Base-by-base conservation (phyloP, 2,113 vertebrate genomes). In the Tychaedon coryphoeus region DNA sequence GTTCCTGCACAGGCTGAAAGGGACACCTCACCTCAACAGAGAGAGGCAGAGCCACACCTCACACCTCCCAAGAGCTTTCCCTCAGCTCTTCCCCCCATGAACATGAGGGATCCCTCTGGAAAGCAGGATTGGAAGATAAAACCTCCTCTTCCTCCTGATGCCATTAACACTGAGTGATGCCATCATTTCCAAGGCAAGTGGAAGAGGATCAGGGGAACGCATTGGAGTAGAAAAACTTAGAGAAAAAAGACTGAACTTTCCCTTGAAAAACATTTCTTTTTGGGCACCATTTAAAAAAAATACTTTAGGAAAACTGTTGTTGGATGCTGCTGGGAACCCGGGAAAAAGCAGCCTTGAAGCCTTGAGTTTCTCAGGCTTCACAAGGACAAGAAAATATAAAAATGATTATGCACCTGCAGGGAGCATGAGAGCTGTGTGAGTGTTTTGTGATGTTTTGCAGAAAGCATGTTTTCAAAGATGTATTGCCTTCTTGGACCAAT, bases 71-170 rank as follows among this genome's bases (percentile, higher is more conserved):
- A 48, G n/a, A 40, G 31, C 40, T 69, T 24, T 40, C 50, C 54
- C 40, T 67, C 2, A 0, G 6, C 34, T 67, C 42, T 38, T 28
- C 2, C 5, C 29, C 12, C 19, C 28, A 6, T 2, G 26, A 28
- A 47, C 18, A 19, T 0, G 10, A 70, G 19, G 19, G 11, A 80
- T n/a, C 9, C 24, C 42, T 80, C 42, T 43, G 40, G 38, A 50
- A 60, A 67, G 10, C 26, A 34, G 31, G 14, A 34, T 0, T 22
- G 15, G 43, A 84, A 70, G 45, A 53, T 8, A n/a, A 73, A 86
- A 31, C 31, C n/a, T 51, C 23, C 19, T 78, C 24, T 57, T 82
- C 24, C 18, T 87, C 56, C 45, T 22, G 47, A 19, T 9, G 6
- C 47, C 58, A 56, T 33, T 43, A 12, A 13, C 31, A 33, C 22